Evolutionary conservation across 2,888 invertebrate species (phyloP), one percentile per base, ranked within the genome.

Genomic region (Creontiades dilutus): DNA sequence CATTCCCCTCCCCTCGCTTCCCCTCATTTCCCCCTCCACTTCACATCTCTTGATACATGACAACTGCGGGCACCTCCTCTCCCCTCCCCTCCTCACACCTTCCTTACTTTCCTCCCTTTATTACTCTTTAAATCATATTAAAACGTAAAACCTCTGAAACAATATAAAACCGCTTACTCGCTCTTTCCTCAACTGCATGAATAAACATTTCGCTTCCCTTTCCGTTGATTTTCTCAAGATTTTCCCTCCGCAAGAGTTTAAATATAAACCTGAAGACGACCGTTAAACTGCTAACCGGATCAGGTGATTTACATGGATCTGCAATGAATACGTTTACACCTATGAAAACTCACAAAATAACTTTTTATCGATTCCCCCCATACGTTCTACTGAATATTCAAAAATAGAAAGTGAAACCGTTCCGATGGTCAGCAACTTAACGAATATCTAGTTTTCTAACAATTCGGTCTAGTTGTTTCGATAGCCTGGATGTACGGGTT

Each of bases 61-160:
- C 78, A 78, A 78, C 78, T 78, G 46, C 16, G 78, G 37, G 14
- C 4, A 28, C 28, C 23, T 46, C 46, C n/a, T n/a, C n/a, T n/a
- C n/a, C n/a, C n/a, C 76, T 9, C 23, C 14, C 27, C 76, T 27
- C 9, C 27, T 19, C 27, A 2, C 76, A 11, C 19, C 37, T 28
- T 9, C n/a, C n/a, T n/a, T n/a, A n/a, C n/a, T n/a, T n/a, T n/a
- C n/a, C n/a, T n/a, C 19, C 78, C 78, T 78, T 78, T 78, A 78
- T 82, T 82, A 82, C 82, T 85, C 55, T 85, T 85, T 85, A 57
- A 85, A 85, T 85, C 85, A 85, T 85, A 85, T 61, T 61, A 85
- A 61, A 85, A 85, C 85, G 37, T 85, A 61, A 85, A 85, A 57
- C 85, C 85, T 85, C 61, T 28, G 85, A 61, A 85, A 85, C 57